Base-by-base conservation (phyloP, 1,140 invertebrate species). In the Tetragnatha versicolor region DNA sequence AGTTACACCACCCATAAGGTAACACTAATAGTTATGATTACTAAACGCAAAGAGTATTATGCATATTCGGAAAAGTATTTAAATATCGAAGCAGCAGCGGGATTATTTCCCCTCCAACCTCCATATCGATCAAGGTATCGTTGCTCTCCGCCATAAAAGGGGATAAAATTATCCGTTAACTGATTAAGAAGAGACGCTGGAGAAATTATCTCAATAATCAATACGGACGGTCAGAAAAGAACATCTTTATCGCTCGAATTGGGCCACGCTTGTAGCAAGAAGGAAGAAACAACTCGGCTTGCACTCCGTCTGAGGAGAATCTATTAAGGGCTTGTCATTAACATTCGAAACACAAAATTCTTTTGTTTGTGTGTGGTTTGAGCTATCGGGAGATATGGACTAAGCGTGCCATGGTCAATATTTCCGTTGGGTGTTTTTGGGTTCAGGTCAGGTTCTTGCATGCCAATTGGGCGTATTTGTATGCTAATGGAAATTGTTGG, bases 201-300 rank as follows among this genome's bases (percentile, higher is more conserved):
- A 66, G 63, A 66, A 66, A 66, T 66, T 66, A 47, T 66, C 63
- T 66, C 63, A 66, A 66, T 66, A 66, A 66, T 66, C 63, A 45
- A 66, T 66, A 66, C 42, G n/a, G 20, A 37, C 25, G 25, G 42
- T 29, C 3, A 29, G 37, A 29, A 47, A 53, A 39, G 61, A 49
- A 66, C 42, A 66, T 66, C 63, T 66, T 49, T 66, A 66, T 47
- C 63, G 42, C 39, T 47, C 20, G 39, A 49, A 47, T 66, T 39
- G 39, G 14, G n/a, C 63, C 49, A 6, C 22, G 27, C 31, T 66
- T 22, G 63, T 49, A 29, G 31, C 37, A 45, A 20, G 37, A 42
- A 20, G 4, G 2, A 25, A 25, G 39, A 39, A 65, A 45, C 9
- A 27, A 29, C 22, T 42, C 37, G 29, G 61, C 45, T 65, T 29